Percentiles rank a stretch among this genome's conserved stretches.
phyloP scores from a whole-genome alignment of 2,113 vertebrate species.

The Stictonetta naevosa region DNA sequence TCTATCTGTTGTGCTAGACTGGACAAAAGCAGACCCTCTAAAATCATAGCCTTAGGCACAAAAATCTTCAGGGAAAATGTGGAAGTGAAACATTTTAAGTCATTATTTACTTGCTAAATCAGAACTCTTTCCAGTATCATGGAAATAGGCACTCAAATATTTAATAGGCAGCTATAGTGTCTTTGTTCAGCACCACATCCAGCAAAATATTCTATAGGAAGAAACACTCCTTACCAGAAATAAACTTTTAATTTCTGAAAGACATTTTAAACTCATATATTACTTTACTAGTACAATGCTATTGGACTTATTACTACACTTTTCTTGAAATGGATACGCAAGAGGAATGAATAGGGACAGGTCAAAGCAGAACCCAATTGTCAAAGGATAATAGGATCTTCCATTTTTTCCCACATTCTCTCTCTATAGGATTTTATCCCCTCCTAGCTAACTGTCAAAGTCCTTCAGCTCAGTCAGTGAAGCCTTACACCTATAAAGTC shows the following conservation, averaged over 20 bases:
- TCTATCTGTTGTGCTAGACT: background rate
- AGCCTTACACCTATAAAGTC: background rate
- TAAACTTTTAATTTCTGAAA: background rate
- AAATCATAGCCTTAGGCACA: background rate
- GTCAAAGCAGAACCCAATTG: background rate
- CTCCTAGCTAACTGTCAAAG: background rate
- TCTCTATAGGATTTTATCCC: background rate
- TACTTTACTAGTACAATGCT: background rate
- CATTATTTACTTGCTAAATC: background rate
- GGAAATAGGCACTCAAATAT: background rate
- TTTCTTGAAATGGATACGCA: background rate
- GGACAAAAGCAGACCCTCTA: background rate
- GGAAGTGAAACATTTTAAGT: background rate
- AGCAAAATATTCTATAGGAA: background rate
- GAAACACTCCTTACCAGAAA: background rate
- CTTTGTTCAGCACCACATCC: background rate
- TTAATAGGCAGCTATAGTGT: background rate
- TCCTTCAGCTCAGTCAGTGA: background rate
- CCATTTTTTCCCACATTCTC: background rate
- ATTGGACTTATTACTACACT: background rate
- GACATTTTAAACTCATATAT: background rate
- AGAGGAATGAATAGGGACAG: background rate
- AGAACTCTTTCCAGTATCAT: background rate
- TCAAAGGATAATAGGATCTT: background rate
- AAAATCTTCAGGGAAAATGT: background rate